Evolutionary conservation across 2,797 vertebrate species (phyloP), one percentile per base, ranked within the genome.

Genomic region (Florisuga fusca): DNA sequence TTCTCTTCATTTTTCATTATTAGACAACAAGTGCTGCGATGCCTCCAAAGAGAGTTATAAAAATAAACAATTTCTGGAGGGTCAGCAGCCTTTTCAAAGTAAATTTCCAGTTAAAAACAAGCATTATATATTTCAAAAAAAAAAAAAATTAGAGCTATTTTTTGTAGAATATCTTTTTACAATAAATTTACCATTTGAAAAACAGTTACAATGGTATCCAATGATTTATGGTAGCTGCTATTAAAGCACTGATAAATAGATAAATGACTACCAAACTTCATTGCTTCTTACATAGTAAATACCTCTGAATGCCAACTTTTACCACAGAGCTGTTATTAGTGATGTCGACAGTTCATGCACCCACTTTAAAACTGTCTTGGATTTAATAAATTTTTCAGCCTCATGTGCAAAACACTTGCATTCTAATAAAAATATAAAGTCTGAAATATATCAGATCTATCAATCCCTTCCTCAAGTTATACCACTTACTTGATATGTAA

Each of bases 241-340:
- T 97, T 97, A 98, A 97, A 98, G 97, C 97, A 97, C 95, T 98
- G 96, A 95, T 96, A 98, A 97, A 97, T 87, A 94, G 95, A 94
- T 96, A 98, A 97, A 96, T 91, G 90, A 97, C 97, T 97, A 96
- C 84, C 97, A 90, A 96, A 96, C 94, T 95, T 97, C 97, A 97
- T 97, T 96, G 95, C 91, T 96, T 97, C 97, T 98, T 98, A 98
- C 98, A 98, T 98, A 98, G 98, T 98, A 98, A 98, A 98, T 98
- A 98, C 97, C 97, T 98, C 96, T 95, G 97, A 98, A 98, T 98
- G 98, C 98, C 97, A 98, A 97, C 97, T 97, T 97, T 97, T 96
- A 96, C 96, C 96, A 98, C 96, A 95, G 93, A 97, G 97, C 96
- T 87, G 96, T 97, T 95, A 97, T 88, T 96, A 97, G 97, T 96